phyloP scores from a whole-genome alignment of 2,888 invertebrate genomes.

The Noctua janthina region DNA sequence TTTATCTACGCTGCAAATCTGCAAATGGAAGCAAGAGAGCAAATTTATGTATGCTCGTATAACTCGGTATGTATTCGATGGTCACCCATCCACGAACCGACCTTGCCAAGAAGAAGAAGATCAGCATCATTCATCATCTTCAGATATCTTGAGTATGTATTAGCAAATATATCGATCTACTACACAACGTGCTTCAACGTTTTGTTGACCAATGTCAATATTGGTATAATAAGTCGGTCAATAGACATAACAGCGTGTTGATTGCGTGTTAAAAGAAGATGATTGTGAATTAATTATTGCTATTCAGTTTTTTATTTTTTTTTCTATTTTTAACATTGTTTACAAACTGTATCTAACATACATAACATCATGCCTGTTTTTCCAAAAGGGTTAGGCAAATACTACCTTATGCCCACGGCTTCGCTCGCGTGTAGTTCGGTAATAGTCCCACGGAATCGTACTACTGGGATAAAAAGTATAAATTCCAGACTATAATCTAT shows the following conservation, averaged over 20 bases:
- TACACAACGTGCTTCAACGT: background rate
- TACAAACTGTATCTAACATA: no score
- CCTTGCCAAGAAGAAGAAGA: no score
- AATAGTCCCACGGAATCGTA: no score
- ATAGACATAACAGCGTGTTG: conserved; percentile 13
- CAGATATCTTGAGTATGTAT: background rate
- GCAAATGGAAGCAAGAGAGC: background rate
- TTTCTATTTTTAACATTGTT: background rate
- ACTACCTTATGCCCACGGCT: no score
- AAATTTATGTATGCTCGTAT: background rate
- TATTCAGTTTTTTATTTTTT: background rate
- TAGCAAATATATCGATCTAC: conserved; percentile 12
- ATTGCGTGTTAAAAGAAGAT: conserved; percentile 1
- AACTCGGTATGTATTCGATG: no score
- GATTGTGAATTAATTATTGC: background rate
- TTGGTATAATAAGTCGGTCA: conserved; percentile 24
- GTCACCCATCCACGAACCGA: no score
- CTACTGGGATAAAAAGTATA: no score
- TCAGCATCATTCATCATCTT: no score
- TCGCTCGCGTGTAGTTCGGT: no score
- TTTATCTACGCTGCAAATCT: conserved; percentile 1
- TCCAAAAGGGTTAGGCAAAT: background rate
- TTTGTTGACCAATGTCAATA: conserved; percentile 13
- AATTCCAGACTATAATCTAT: no score
- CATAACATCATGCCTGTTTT: no score